A percentile compares a stretch with the other conserved stretches of the same genome.
Evolutionary conservation across 2,797 vertebrate species (phyloP).

Genomic region (Myripristis jacobus): DNA sequence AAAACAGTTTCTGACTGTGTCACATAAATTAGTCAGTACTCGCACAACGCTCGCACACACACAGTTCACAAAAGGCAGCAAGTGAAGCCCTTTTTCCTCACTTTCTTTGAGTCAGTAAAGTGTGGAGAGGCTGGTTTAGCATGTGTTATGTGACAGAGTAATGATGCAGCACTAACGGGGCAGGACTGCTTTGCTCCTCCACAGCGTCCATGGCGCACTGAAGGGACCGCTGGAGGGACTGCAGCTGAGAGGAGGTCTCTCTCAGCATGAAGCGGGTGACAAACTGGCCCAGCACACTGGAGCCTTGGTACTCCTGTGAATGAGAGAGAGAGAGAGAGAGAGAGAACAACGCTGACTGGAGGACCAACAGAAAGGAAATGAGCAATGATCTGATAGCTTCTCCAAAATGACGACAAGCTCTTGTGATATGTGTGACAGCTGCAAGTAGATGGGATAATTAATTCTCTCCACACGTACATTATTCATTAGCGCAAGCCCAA

Average conservation of each 20-base stretch:
- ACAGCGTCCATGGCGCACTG: slow-evolving; percentile 94
- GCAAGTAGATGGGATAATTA: slow-evolving; percentile 43
- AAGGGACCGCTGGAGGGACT: slow-evolving; percentile 92
- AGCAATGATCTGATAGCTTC: slow-evolving; percentile 16
- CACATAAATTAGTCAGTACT: too few species aligned
- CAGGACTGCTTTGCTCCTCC: slow-evolving; percentile 90
- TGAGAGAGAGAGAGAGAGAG: slow-evolving; percentile 15
- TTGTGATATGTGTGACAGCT: slow-evolving; percentile 40
- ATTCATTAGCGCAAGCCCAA: slow-evolving; percentile 39
- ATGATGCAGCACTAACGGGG: slow-evolving; percentile 80
- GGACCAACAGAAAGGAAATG: background rate
- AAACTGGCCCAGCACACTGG: slow-evolving; percentile 93
- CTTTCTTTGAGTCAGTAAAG: too few species aligned
- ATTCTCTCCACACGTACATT: slow-evolving; percentile 46
- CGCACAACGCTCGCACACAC: background rate
- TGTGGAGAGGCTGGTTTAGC: too few species aligned
- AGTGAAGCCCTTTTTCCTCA: too few species aligned
- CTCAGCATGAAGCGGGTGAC: slow-evolving; percentile 93
- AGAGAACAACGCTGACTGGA: too few species aligned
- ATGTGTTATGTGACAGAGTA: background rate
- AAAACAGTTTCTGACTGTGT: too few species aligned
- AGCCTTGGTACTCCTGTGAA: slow-evolving; percentile 90
- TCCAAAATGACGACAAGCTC: slow-evolving; percentile 29
- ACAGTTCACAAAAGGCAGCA: background rate
- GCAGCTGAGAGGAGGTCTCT: slow-evolving; percentile 92